phyloP scores from a whole-genome alignment of 1,140 invertebrate species.

The Leptinotarsa texana region DNA sequence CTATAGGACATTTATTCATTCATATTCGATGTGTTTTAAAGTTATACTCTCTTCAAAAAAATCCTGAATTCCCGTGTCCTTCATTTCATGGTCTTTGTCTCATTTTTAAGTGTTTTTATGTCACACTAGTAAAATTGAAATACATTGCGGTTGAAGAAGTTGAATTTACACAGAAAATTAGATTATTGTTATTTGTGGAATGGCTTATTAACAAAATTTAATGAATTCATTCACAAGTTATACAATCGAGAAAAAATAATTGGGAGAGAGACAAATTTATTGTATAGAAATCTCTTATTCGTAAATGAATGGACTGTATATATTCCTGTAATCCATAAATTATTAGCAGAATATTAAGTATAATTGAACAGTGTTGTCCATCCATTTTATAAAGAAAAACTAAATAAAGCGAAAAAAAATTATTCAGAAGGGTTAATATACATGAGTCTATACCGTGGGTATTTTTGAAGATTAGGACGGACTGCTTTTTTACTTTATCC shows the following conservation, averaged over 20 bases:
- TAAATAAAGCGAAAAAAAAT: background rate
- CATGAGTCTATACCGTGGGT: background rate
- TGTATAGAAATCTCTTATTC: conserved; percentile 19
- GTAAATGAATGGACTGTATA: conserved; percentile 21
- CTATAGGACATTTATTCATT: too few species aligned
- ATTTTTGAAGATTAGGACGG: background rate
- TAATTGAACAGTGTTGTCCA: conserved; percentile 22
- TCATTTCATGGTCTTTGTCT: too few species aligned
- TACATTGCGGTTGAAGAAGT: too few species aligned
- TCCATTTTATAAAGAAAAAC: conserved; percentile 25
- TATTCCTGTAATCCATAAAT: conserved; percentile 27
- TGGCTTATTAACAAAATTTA: too few species aligned
- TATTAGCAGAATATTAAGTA: conserved; percentile 21
- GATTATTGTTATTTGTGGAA: too few species aligned
- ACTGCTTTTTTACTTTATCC: background rate
- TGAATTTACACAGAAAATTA: too few species aligned
- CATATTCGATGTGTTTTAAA: too few species aligned
- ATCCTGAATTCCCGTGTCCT: too few species aligned
- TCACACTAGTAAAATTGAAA: too few species aligned
- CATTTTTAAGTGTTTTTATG: too few species aligned
- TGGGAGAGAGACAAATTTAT: background rate
- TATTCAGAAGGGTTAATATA: background rate
- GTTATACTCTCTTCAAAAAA: too few species aligned
- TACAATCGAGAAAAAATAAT: background rate
- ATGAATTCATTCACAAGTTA: too few species aligned